Conservation (phyloP, 2,888 invertebrate genomes). For the Ligdia adustata region DNA sequence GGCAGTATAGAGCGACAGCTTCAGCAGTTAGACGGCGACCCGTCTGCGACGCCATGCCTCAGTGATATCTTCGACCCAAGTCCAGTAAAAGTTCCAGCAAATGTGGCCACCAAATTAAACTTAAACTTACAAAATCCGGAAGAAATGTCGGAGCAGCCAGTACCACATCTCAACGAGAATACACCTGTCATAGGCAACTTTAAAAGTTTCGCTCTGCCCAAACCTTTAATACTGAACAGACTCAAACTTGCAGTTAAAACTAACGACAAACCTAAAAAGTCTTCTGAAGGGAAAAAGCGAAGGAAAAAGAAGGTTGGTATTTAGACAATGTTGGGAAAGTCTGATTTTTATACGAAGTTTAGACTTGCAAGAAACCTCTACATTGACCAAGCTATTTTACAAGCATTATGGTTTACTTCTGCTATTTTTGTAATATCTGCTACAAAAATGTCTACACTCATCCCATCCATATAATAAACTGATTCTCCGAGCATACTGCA, state of each 20-base stretch:
- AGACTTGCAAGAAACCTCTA: not conserved
- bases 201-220: constrained; percentile 80
- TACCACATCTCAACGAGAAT: constrained; percentile 56
- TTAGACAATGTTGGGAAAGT: not conserved
- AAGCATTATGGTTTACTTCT: not conserved
- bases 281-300: constrained; percentile 54
- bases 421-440: not conserved
- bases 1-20: constrained; percentile 71
- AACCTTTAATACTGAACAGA: constrained; percentile 76
- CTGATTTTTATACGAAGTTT: not conserved
- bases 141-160: constrained; percentile 44
- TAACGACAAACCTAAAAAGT: constrained; percentile 55
- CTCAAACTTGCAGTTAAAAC: constrained; percentile 71
- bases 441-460: too few relatives aligned
- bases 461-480: too few relatives aligned
- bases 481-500: too few relatives aligned
- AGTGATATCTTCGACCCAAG: constrained; percentile 79
- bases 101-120: constrained; percentile 60
- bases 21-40: constrained; percentile 63
- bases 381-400: not conserved
- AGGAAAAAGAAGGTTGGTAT: constrained; percentile 76
- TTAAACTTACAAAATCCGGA: constrained; percentile 55
- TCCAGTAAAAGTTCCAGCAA: constrained; percentile 55
- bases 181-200: constrained; percentile 75
- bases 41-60: constrained; percentile 75